phyloP scores from a whole-genome alignment of 2,113 vertebrate genomes.

The Saguinus midas region DNA sequence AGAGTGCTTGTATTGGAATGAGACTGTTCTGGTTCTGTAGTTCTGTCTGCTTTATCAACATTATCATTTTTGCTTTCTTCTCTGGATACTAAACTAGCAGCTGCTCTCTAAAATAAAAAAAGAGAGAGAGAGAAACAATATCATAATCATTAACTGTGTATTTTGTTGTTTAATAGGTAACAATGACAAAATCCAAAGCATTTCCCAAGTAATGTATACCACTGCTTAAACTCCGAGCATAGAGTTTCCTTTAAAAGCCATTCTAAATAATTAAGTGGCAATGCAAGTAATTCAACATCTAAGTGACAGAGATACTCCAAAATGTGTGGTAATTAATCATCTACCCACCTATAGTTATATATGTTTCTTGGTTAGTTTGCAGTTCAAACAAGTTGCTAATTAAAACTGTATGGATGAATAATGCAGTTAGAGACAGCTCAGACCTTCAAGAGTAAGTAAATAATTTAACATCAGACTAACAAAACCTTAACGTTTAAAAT shows the following conservation, averaged over 20 bases:
- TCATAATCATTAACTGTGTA: not conserved
- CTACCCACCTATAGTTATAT: not conserved
- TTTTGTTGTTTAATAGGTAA: conserved; percentile 12
- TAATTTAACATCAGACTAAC: not conserved
- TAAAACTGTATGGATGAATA: conserved; percentile 42
- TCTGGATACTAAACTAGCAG: conserved; percentile 94
- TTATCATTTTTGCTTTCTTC: conserved; percentile 88
- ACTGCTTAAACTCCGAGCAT: not conserved
- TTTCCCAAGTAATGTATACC: not conserved
- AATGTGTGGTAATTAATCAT: not conserved
- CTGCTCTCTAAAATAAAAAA: conserved; percentile 90
- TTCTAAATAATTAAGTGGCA: conserved; percentile 43
- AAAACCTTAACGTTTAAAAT: not conserved
- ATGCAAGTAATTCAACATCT: conserved; percentile 34
- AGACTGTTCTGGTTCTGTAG: conserved; percentile 92
- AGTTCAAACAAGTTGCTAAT: conserved; percentile 24
- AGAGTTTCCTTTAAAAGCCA: conserved; percentile 10
- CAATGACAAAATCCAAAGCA: not conserved
- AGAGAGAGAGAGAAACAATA: not conserved
- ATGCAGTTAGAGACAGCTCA: not conserved
- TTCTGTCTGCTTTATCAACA: conserved; percentile 85
- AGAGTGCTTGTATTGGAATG: conserved; percentile 99
- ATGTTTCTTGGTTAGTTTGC: not conserved
- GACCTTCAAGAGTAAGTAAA: not conserved
- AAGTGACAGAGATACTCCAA: conserved; percentile 16